Percentiles rank a stretch among this genome's conserved stretches.
These are phyloP conservation scores for Vipera latastei DNA, from an alignment of 2,797 vertebrate genomes.

Conservation along the genomic window DNA sequence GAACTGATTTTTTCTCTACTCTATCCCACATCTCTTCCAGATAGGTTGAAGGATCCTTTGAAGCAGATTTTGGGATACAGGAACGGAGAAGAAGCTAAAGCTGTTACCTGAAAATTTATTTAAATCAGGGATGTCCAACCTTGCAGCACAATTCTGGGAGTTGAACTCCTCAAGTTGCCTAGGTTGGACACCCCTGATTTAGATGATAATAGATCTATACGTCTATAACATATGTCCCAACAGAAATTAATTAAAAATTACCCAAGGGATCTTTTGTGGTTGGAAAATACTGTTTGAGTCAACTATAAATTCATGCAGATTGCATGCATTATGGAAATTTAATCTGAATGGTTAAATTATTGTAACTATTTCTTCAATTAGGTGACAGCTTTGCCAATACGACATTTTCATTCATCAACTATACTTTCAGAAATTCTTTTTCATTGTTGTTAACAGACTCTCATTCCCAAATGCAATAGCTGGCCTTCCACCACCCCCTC, in stretches of 20 bases:
- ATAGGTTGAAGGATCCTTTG: background rate
- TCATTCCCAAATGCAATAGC: background rate
- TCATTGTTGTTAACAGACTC: background rate
- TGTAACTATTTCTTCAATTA: background rate
- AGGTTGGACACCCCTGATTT: background rate
- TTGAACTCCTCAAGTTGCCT: background rate
- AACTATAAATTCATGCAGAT: background rate
- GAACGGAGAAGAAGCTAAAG: background rate
- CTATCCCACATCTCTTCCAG: background rate
- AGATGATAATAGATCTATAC: background rate
- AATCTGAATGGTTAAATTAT: background rate
- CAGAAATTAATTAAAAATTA: background rate
- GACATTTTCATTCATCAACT: background rate
- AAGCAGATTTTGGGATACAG: background rate
- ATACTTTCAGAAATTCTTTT: background rate
- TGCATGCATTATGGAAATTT: background rate
- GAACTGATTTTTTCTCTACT: background rate
- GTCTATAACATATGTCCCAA: background rate
- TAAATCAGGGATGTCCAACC: background rate
- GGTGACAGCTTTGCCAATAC: background rate
- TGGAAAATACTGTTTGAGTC: background rate
- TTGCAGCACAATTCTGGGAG: background rate
- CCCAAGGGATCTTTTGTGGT: background rate
- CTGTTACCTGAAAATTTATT: background rate
- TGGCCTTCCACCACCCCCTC: accelerated